These are phyloP conservation scores for Cryptoprocta ferox DNA, from an alignment of 2,797 vertebrate species.

Conservation along the genomic window DNA sequence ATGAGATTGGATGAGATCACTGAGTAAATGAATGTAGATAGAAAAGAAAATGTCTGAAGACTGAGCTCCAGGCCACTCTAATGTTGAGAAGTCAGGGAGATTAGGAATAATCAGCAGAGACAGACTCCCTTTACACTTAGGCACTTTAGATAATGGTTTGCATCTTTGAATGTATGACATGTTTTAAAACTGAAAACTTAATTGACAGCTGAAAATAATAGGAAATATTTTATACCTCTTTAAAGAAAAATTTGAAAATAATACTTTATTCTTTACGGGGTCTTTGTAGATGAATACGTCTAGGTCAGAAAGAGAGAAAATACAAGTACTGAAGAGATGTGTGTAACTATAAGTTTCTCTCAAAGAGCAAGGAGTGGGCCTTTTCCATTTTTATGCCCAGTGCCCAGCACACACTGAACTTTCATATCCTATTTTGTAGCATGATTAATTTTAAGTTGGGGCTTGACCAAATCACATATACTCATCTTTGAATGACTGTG, in stretches of 20 bases:
- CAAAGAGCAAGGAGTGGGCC: background rate
- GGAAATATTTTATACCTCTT: background rate
- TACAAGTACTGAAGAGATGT: background rate
- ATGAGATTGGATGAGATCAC: background rate
- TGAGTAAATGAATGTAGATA: background rate
- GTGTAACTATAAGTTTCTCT: background rate
- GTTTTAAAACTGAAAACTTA: conserved; percentile 24
- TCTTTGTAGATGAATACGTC: background rate
- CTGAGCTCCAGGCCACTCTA: background rate
- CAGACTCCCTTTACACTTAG: background rate
- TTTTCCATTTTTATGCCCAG: background rate
- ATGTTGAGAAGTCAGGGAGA: background rate
- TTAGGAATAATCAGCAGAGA: background rate
- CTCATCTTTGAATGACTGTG: background rate
- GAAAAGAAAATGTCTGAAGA: conserved; percentile 36
- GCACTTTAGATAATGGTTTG: background rate
- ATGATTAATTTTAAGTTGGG: background rate
- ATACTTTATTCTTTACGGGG: background rate
- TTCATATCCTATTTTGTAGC: background rate
- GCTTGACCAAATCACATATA: background rate
- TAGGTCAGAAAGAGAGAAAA: background rate
- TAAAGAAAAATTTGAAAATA: background rate
- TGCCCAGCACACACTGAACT: background rate
- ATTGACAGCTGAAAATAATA: background rate
- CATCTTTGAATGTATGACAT: conserved; percentile 11